phyloP scores from a whole-genome alignment of 92 coral and sea anemone genomes.

The Paramuricea clavata region DNA sequence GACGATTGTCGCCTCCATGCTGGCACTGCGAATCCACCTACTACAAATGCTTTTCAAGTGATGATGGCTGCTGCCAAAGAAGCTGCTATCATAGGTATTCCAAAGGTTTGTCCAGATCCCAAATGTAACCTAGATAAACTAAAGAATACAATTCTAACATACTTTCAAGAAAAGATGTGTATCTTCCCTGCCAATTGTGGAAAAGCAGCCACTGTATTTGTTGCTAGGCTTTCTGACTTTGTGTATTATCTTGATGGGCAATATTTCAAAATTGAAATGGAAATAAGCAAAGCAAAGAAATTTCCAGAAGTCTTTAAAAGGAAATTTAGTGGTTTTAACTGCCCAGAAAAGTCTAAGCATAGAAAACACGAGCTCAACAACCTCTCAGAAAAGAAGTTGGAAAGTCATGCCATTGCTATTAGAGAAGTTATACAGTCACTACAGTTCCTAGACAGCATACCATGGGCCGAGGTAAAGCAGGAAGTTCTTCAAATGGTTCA shows the following conservation, averaged over 20 bases:
- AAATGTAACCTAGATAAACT: constrained; percentile 26
- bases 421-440: constrained; percentile 24
- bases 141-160: constrained; percentile 8
- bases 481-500: constrained; percentile 5
- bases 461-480: background rate
- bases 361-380: constrained; percentile 29
- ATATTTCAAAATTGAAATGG: constrained; percentile 32
- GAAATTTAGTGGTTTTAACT: constrained; percentile 39
- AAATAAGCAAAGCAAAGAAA: constrained; percentile 3
- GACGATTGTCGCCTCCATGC: background rate
- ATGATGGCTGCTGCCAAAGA: constrained; percentile 39
- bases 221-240: constrained; percentile 16
- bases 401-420: background rate
- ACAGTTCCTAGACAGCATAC: background rate
- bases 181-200: constrained; percentile 24
- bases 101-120: background rate
- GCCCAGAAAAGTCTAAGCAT: constrained; percentile 55
- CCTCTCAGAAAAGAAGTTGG: constrained; percentile 40
- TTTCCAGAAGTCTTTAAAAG: constrained; percentile 44
- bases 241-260: constrained; percentile 35
- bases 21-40: background rate
- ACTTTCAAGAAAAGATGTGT: constrained; percentile 15
- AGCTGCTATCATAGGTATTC: background rate
- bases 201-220: constrained; percentile 22
- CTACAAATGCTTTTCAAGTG: constrained; percentile 7